Base-by-base conservation (phyloP, 2,888 invertebrate species). In the Rhingia campestris region DNA sequence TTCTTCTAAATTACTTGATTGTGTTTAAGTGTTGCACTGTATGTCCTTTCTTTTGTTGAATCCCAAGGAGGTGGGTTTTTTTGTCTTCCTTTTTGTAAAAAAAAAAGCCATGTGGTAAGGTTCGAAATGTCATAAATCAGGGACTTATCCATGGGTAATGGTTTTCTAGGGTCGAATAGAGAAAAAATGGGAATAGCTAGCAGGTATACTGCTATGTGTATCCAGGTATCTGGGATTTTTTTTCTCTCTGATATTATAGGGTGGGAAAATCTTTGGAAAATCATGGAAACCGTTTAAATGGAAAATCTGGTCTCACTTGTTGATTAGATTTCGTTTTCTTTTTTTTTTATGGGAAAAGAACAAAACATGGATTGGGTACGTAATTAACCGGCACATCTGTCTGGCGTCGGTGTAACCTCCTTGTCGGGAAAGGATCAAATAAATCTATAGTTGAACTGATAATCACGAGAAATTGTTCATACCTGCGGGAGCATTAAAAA, bases 1-100 rank as follows among this genome's bases (percentile, higher is more conserved):
- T 82, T 79, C 82, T 79, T 80, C 80, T 80, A 80, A 84, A 84
- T 84, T 80, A 84, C 84, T 84, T 84, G 84, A 84, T 80, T 84
- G 84, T 84, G 74, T 84, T 74, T 70, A 80, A 84, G 84, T 84
- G 75, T 80, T 74, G 74, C 74, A 74, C 76, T 70, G 74, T 66
- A 69, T 84, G 84, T 84, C 84, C 84, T 84, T 74, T 84, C 70
- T 79, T 81, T 61, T 70, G 70, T 76, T 72, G 81, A 81, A 81
- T 81, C 76, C 69, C 41, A 43, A 47, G 32, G 6, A 12, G 54
- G 10, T 6, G 7, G 51, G 32, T 66, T 22, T 3, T 14, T 63
- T 53, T 30, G 39, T 59, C 30, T 32, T 47, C 35, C 51, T 22
- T 39, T 41, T 45, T 22, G n/a, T 10, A 41, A 41, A 9, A 39